Evolutionary conservation across 2,113 vertebrate genomes (phyloP), one percentile per base, ranked within the genome.

Genomic region (Passerina amoena): DNA sequence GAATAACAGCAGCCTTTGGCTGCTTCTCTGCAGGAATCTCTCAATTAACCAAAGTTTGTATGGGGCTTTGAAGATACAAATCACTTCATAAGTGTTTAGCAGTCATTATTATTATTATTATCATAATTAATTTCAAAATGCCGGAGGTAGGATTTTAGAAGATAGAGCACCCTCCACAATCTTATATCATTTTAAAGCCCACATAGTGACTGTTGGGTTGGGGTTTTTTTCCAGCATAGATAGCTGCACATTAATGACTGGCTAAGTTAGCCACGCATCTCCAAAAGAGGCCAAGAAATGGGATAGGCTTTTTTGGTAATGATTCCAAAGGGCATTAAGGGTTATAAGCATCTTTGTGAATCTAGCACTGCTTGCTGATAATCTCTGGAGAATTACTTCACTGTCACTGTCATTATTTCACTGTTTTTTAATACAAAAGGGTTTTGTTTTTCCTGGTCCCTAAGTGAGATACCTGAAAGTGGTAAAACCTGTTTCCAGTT

Each of bases 91-190:
- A 88, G 63, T 92, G 42, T 91, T 92, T 94, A 92, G 86, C 71
- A 93, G 83, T 96, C 76, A 75, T 86, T 92, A 90, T 78, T 92
- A 60, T 88, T 91, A 84, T 65, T 87, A 82, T 72, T 27, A 83
- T 63, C 71, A 61, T 89, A 27, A 92, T 94, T 92, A 65, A 69
- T 92, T 90, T 90, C 31, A 88, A 91, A 91, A 82, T 91, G 84
- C 84, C 3, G 0, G 89, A 91, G 78, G 89, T 94, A 53, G 22
- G 42, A 84, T 82, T 60, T 82, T 57, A 60, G 45, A 90, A 87
- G 59, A 90, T 90, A 84, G 6, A 57, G 17, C 47, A 75, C 87
- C 40, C 51, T 84, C 20, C 65, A 37, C 60, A 84, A 31, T 88
- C 48, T 27, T 33, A 1, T 16, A n/a, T 45, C 0, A 63, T 69